Percentiles rank a stretch among this genome's conserved stretches.
Conservation (phyloP, 2,113 vertebrate species). For the Nycticebus coucang region DNA sequence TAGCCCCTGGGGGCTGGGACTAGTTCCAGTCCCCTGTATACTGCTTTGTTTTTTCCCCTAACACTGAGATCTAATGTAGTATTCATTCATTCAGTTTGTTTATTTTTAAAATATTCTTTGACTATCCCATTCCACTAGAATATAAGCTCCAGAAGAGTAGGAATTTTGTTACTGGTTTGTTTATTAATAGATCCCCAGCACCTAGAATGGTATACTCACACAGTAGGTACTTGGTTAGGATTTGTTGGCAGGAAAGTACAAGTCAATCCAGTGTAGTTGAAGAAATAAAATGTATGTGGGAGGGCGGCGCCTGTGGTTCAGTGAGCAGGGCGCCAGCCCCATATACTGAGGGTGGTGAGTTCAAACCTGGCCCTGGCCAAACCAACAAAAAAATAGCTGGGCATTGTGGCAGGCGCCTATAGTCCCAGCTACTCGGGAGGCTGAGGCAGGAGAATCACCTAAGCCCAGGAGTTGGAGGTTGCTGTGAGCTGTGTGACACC, state of each 20-base stretch:
- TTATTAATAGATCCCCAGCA: neutral
- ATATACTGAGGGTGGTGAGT: too few species aligned
- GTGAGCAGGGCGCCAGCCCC: too few species aligned
- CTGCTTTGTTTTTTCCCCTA: neutral
- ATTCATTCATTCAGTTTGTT: neutral
- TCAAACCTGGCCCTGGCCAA: too few species aligned
- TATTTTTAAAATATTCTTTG: neutral
- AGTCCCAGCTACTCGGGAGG: too few species aligned
- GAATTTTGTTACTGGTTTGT: conserved; percentile 31
- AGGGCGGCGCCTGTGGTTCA: too few species aligned
- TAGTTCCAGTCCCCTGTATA: neutral
- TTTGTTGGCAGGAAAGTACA: neutral
- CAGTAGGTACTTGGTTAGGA: neutral
- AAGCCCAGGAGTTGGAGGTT: too few species aligned
- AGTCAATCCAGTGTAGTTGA: neutral
- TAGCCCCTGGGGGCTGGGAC: neutral
- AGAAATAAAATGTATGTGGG: conserved; percentile 38
- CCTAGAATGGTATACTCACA: neutral
- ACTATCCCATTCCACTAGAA: conserved; percentile 18
- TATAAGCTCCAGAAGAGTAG: conserved; percentile 10
- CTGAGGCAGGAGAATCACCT: too few species aligned
- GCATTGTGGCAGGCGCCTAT: too few species aligned
- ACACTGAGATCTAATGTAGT: neutral
- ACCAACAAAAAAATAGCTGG: too few species aligned
- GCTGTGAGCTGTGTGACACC: too few species aligned